Base-by-base conservation (phyloP, 2,888 invertebrate species). In the Dryomyza anilis region DNA sequence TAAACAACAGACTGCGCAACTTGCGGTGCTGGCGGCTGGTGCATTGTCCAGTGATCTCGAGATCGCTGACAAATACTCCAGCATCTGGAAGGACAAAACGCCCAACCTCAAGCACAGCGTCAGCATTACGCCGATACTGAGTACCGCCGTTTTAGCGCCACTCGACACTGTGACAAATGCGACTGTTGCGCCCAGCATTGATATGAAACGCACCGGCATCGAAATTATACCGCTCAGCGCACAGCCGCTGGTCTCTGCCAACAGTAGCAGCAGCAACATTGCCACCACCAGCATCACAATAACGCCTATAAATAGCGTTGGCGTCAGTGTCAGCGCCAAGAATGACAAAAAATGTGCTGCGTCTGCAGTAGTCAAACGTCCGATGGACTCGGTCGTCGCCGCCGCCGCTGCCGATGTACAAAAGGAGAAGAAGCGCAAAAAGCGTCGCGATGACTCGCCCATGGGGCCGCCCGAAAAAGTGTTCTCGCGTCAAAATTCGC, bases 191-290 rank as follows among this genome's bases (percentile, higher is more conserved):
- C 21, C 67, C 16, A 25, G 36, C 2, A 63, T 76, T 10, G 81
- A 79, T 30, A 74, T 80, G 6, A 79, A 78, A 61, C 79, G 79
- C 3, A 70, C 78, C 0, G 79, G 80, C 23, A 93, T 95, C 68
- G 95, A 95, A 83, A 93, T 95, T 56, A 93, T 95, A 73, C 94
- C 95, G 0, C 88, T 93, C 67, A 85, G 89, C 2, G 85, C 90
- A 12, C 74, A 75, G 55, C 45, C 46, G 21, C 43, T 45, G 12
- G 4, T 23, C 12, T 7, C 48, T 39, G 25, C n/a, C 6, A 46
- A 29, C 2, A 55, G 56, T 23, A 64, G 46, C 39, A 29, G 55
- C 16, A 58, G 58, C 16, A 8, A 45, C n/a, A n/a, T 46, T 8
- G 45, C 29, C 16, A 21, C 36, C 21, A 91, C 91, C 75, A 93